Conservation (phyloP, 2,113 vertebrate genomes). For the Mungos mungo region DNA sequence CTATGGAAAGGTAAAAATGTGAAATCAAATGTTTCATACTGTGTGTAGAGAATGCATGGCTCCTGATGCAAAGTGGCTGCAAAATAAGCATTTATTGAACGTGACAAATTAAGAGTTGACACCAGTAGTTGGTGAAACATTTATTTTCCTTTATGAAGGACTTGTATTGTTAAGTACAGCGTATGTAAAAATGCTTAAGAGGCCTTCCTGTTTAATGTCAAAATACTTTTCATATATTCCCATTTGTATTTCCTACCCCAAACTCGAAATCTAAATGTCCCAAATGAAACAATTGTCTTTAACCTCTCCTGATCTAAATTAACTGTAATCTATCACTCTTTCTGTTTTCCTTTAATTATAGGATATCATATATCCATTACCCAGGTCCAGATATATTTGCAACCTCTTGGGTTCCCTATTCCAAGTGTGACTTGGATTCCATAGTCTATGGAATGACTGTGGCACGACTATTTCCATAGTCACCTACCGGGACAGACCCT, state of each 20-base stretch:
- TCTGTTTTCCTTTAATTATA: not conserved
- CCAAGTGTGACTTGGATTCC: not conserved
- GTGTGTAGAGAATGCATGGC: not conserved
- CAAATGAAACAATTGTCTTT: not conserved
- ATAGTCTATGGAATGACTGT: no score
- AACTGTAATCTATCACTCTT: not conserved
- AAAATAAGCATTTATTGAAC: conserved; percentile 12
- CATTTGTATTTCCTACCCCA: not conserved
- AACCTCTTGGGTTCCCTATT: not conserved
- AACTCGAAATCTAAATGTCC: not conserved
- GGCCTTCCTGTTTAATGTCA: not conserved
- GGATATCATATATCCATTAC: not conserved
- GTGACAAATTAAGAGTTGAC: not conserved
- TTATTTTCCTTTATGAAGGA: not conserved
- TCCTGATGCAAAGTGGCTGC: not conserved
- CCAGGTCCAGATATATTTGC: not conserved
- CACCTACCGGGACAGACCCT: not conserved
- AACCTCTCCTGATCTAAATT: not conserved
- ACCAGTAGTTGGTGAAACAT: not conserved
- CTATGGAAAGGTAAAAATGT: not conserved
- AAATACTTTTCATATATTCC: not conserved
- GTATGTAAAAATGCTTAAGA: not conserved
- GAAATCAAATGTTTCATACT: not conserved
- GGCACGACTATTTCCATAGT: not conserved
- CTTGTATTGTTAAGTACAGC: not conserved